A percentile compares a stretch with the other conserved stretches of the same genome.
phyloP scores from a whole-genome alignment of 2,888 invertebrate genomes.

The Eupithecia pulchellata region DNA sequence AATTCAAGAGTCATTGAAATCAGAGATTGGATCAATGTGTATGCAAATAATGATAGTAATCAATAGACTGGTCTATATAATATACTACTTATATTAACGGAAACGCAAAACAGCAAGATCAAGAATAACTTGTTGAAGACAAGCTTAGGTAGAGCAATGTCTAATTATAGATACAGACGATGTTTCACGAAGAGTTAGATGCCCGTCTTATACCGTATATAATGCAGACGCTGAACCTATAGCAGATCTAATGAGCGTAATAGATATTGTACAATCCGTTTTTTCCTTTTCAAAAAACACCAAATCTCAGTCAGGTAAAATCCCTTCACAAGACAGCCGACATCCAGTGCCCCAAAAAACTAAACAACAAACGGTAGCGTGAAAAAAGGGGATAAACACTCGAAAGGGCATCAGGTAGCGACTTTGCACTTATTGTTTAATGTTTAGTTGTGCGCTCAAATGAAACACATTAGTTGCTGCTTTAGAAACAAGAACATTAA shows the following conservation, averaged over 20 bases:
- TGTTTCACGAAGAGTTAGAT: neutral
- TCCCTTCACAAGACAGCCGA: constrained; percentile 17
- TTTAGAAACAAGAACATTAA: constrained; percentile 32
- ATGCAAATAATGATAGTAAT: neutral
- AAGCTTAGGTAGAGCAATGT: neutral
- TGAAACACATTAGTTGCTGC: constrained; percentile 59
- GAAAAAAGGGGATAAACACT: constrained; percentile 51
- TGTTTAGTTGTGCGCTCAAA: constrained; percentile 61
- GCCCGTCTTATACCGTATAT: neutral
- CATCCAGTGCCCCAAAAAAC: constrained; percentile 34
- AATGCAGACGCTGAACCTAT: no score
- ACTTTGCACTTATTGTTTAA: constrained; percentile 52
- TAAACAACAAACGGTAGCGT: constrained; percentile 50
- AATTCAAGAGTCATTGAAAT: neutral
- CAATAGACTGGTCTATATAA: neutral
- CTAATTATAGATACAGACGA: neutral
- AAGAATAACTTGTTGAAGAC: neutral
- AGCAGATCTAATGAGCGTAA: neutral
- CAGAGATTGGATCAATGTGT: neutral
- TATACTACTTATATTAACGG: neutral
- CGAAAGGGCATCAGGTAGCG: constrained; percentile 62
- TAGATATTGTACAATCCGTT: constrained; percentile 13
- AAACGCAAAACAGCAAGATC: constrained; percentile 1
- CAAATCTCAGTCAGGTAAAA: constrained; percentile 30
- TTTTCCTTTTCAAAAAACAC: constrained; percentile 18